Base-by-base conservation (phyloP, 2,797 vertebrate genomes). In the Pempheris klunzingeri region DNA sequence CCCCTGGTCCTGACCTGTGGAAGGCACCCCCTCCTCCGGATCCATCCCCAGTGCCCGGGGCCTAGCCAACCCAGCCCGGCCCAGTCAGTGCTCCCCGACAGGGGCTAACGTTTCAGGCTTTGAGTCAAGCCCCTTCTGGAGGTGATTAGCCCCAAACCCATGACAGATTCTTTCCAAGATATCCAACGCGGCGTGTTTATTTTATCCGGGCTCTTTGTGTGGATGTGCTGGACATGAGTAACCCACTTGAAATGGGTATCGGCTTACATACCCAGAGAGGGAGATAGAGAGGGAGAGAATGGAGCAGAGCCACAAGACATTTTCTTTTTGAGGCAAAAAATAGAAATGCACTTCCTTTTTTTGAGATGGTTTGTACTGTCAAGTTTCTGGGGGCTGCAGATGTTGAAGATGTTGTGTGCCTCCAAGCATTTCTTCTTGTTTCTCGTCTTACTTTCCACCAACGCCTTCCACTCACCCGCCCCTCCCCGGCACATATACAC, bases 161-260 rank as follows among this genome's bases (percentile, higher is more conserved):
- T 98, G 98, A 99, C 98, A 99, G 98, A 99, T 99, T 98, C 97
- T 98, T 99, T 98, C 98, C 97, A 97, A 99, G 98, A 99, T 99
- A 99, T 97, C 97, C 95, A 96, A 98, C 96, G 97, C 97, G 96
- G 95, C 93, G 92, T 99, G 98, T 99, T 99, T 99, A 99, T 98
- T 98, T 99, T 99, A 99, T 98, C 97, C 97, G 94, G 96, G 96
- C 97, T 98, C 96, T 97, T 96, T 94, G 96, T 97, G 97, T 98
- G 97, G 96, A 99, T 98, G 97, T 98, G 97, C 97, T 99, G 97
- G 97, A 98, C 97, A 98, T 96, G 97, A 98, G 97, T 97, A 98
- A 98, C 97, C 96, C 96, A 96, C 97, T 99, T 92, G 93, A 95
- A 95, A 95, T 94, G 91, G 91, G 92, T 95, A 95, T 96, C 98